A percentile compares a stretch with the other conserved stretches of the same genome.
Evolutionary conservation across 2,113 vertebrate species (phyloP).

Genomic region (Naja naja): DNA sequence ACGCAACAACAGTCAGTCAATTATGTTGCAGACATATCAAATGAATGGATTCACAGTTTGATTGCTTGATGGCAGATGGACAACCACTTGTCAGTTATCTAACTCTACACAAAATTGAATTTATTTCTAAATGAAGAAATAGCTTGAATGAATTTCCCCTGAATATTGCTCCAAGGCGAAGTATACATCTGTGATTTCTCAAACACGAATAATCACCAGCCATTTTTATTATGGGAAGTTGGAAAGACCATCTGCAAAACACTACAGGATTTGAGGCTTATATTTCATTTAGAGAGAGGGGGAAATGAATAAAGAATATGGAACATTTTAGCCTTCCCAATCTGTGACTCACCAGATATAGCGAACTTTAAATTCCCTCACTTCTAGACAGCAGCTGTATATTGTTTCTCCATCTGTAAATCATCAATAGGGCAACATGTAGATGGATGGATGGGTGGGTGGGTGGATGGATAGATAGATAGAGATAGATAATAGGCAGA

Average conservation of each 20-base stretch:
- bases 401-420: background rate
- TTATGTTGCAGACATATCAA: conserved; percentile 66
- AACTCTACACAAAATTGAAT: conserved; percentile 74
- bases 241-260: conserved; percentile 37
- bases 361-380: background rate
- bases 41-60: conserved; percentile 73
- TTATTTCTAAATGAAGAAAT: conserved; percentile 72
- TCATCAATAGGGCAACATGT: background rate
- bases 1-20: conserved; percentile 59
- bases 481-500: background rate
- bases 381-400: background rate
- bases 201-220: conserved; percentile 46
- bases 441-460: background rate
- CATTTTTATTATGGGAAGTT: conserved; percentile 49
- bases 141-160: conserved; percentile 77
- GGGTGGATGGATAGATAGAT: too few relatives aligned
- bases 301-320: background rate
- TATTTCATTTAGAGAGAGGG: background rate
- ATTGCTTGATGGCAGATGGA: conserved; percentile 85
- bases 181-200: conserved; percentile 67
- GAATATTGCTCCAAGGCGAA: conserved; percentile 73
- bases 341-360: background rate
- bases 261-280: conserved; percentile 31
- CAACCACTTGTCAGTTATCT: conserved; percentile 85
- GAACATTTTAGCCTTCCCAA: background rate